A percentile compares a stretch with the other conserved stretches of the same genome.
phyloP scores from a whole-genome alignment of 1,140 invertebrate genomes.

The Drosophila cardini region DNA sequence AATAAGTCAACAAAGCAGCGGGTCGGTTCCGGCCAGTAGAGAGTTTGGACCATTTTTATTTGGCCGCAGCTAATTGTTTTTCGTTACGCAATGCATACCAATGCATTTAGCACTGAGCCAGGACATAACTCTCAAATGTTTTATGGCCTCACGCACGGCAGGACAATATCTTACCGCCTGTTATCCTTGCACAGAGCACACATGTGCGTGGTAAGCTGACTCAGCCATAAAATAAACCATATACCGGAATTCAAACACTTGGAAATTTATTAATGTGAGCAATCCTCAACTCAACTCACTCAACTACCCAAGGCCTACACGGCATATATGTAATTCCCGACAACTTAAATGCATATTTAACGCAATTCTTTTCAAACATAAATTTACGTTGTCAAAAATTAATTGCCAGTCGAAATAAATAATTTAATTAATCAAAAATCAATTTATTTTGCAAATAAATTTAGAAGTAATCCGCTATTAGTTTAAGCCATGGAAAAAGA shows the following conservation, averaged over 20 bases:
- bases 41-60: constrained; percentile 62
- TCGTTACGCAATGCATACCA: constrained; percentile 80
- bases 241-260: constrained; percentile 63
- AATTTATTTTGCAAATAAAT: constrained; percentile 25
- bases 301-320: neutral
- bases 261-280: constrained; percentile 72
- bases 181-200: constrained; percentile 46
- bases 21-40: constrained; percentile 12
- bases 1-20: constrained; percentile 29
- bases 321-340: constrained; percentile 18
- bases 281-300: neutral
- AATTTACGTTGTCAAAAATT: constrained; percentile 47
- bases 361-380: constrained; percentile 44
- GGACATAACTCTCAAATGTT: constrained; percentile 78
- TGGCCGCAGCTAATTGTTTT: constrained; percentile 81
- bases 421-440: constrained; percentile 70
- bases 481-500: neutral
- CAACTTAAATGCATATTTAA: constrained; percentile 60
- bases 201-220: constrained; percentile 58
- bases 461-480: constrained; percentile 1
- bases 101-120: constrained; percentile 68
- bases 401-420: constrained; percentile 55
- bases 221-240: constrained; percentile 71
- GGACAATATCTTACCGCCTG: constrained; percentile 71
- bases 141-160: constrained; percentile 78